Evolutionary conservation across 2,797 vertebrate species (phyloP), one percentile per base, ranked within the genome.

Genomic region (Brotula barbata): DNA sequence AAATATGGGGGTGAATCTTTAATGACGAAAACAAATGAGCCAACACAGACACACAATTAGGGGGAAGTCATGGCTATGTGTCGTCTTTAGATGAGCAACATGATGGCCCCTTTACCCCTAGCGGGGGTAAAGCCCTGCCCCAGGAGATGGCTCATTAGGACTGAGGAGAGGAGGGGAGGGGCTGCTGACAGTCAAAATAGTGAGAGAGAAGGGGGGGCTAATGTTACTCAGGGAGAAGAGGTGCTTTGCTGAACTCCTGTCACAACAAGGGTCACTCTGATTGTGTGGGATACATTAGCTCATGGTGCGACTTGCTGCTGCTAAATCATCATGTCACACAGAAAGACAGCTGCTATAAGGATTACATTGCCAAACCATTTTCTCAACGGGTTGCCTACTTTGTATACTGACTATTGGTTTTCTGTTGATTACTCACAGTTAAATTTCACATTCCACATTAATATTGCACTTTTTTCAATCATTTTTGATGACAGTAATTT

Each of bases 81-180:
- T 92, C 82, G 90, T 85, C 88, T 93, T 92, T 92, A 94, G 94
- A 93, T 92, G 93, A 94, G 91, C 90, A 92, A 92, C 93, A 96
- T 93, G 92, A 95, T 94, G 92, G 93, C 89, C 92, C 93, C 90
- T 94, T 94, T 93, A 94, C 89, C 93, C 93, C 86, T 89, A 65
- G 91, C 78, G 80, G 87, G 91, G 89, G 84, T 75, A 88, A 90
- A 87, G 90, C 88, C 88, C 80, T 91, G 91, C 88, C 90, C 91
- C 92, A 90, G 90, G 92, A 94, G 94, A 90, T 85, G 88, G 21
- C 71, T 95, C 95, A 95, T 94, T 94, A 96, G 92, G 87, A 73
- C 81, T 66, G 78, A 72, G 79, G 71, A 74, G 81, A 48, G 40
- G 33, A 54, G 73, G 46, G 82, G 82, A 73, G 82, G 83, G 55